Base-by-base conservation (phyloP, 2,113 vertebrate species). In the Tachuris rubrigastra region DNA sequence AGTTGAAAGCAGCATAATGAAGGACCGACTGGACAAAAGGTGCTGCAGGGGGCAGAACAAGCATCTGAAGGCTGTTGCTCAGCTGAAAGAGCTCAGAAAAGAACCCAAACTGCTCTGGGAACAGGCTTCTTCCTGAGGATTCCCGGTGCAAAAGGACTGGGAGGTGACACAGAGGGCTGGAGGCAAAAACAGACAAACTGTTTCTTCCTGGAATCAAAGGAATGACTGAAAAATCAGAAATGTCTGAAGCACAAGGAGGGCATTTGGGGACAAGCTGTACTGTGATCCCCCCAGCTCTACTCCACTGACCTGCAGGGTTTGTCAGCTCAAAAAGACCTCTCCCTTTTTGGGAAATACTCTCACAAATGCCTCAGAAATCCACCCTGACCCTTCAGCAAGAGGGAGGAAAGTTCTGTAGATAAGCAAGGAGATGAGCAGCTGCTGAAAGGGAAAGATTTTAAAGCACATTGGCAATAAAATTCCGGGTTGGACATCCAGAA, bases 251-350 rank as follows among this genome's bases (percentile, higher is more conserved):
- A 3, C 37, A 41, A 62, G 27, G 62, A 85, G 49, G 10, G 47
- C 3, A 18, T 30, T 44, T 71, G 28, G 25, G 53, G 52, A 11
- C 0, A 20, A 25, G 7, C 42, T 9, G 0, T 13, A 5, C 6
- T 53, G 21, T 9, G 77, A 90, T 19, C n/a, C 3, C 1, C 5
- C 21, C 47, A 71, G 56, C 47, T 63, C 33, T 78, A 62, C 81
- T 11, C 60, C 47, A 4, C 7, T 0, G 25, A 5, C 31, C 60
- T 37, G n/a, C 3, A 16, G 72, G 30, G 21, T 1, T 6, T 6
- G 4, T 20, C 33, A 74, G n/a, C n/a, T n/a, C n/a, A n/a, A n/a
- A n/a, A n/a, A n/a, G n/a, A n/a, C n/a, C n/a, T n/a, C n/a, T n/a
- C n/a, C n/a, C n/a, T n/a, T n/a, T n/a, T n/a, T n/a, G n/a, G n/a